Evolutionary conservation across 1,140 invertebrate genomes (phyloP), one percentile per base, ranked within the genome.

Genomic region (Oncopeltus fasciatus): DNA sequence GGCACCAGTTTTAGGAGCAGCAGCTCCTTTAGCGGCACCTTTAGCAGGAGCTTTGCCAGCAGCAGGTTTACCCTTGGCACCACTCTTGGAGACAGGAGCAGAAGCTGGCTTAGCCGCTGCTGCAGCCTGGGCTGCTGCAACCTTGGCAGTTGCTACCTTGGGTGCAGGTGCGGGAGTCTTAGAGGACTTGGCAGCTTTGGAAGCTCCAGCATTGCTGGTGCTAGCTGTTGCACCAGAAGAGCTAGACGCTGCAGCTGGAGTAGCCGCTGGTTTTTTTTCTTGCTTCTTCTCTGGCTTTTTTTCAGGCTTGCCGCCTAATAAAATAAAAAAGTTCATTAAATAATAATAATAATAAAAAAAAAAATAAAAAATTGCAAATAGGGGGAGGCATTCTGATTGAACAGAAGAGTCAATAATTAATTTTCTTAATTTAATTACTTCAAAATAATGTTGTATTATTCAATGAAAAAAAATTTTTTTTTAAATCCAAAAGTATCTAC

Each of bases 191-290:
- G 67, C 58, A 31, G 69, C 65, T 28, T 72, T 70, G 14, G 73
- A 63, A 64, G 4, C n/a, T 2, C 14, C 26, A 0, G 70, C 67
- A 24, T 66, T 57, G 29, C 62, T 65, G 26, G 68, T 59, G 27
- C 68, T 67, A 27, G 68, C 63, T 4, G 69, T 66, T 38, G 70
- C 67, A 49, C 67, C 63, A 71, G 63, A 63, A 14, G 57, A 20
- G 18, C 58, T 60, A 18, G 69, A 69, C 0, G 69, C 67, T 14
- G 69, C 67, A 62, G 79, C 79, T 31, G 75, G 70, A 16, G 49
- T 24, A 24, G 49, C 29, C 26, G 79, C 77, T n/a, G 78, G 74
- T 69, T 85, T 84, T 68, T 84, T 84, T 46, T 69, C 67, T 43
- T 65, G 57, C 53, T 70, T 69, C 62, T 69, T 68, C 63, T 83